A percentile compares a stretch with the other conserved stretches of the same genome.
These are phyloP conservation scores for Zosterops pallidus DNA, from an alignment of 2,113 vertebrate genomes.

Conservation along the genomic window DNA sequence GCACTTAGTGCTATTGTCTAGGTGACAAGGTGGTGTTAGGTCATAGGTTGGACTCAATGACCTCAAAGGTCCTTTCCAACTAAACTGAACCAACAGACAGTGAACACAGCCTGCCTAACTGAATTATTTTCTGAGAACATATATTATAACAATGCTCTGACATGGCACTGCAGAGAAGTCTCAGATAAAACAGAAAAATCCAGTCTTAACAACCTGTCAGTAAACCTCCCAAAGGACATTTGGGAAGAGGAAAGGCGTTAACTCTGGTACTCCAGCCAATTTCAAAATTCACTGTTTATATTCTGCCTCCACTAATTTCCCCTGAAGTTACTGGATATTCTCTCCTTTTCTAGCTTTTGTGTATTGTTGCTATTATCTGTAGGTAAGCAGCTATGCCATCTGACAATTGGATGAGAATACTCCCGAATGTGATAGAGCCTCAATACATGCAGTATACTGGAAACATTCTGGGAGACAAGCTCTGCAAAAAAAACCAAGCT, in stretches of 20 bases:
- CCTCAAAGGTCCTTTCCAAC: neutral
- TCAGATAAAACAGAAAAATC: conserved; percentile 7
- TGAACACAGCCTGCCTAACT: neutral
- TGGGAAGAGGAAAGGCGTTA: conserved; percentile 41
- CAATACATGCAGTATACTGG: neutral
- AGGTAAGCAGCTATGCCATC: neutral
- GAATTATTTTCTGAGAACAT: neutral
- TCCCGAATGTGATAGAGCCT: neutral
- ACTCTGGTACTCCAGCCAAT: neutral
- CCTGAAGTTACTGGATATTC: neutral
- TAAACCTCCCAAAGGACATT: neutral
- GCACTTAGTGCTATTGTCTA: neutral
- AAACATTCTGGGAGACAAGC: neutral
- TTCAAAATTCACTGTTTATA: conserved; percentile 17
- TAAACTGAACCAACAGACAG: neutral
- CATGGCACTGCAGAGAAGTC: neutral
- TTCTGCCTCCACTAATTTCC: conserved; percentile 7
- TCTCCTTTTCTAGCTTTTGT: neutral
- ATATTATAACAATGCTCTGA: neutral
- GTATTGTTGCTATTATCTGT: neutral
- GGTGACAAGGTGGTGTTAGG: neutral
- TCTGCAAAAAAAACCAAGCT: neutral
- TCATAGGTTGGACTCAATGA: neutral
- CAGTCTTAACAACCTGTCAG: neutral
- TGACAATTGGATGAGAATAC: neutral